Percentiles rank a stretch among this genome's conserved stretches.
Conservation (phyloP, 2,888 invertebrate species). For the Caenorhabditis auriculariae region DNA sequence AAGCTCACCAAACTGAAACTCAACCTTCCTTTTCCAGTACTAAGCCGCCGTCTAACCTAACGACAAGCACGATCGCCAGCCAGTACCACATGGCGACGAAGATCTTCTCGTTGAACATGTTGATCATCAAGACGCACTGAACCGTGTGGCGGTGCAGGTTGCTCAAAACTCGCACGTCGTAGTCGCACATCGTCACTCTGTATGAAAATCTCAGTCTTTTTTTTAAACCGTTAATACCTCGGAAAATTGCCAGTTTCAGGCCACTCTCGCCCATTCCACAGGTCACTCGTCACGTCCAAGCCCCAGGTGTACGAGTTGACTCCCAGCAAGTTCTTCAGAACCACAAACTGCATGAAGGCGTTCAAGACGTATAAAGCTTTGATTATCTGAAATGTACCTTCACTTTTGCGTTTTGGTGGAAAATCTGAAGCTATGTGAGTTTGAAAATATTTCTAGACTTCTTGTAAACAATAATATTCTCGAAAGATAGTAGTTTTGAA, state of each 20-base stretch:
- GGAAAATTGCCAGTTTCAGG: constrained; percentile 61
- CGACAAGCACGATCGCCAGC: constrained; percentile 49
- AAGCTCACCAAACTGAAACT: constrained; percentile 35
- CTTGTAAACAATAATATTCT: too few relatives aligned
- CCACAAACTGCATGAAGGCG: constrained; percentile 56
- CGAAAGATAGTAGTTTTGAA: too few relatives aligned
- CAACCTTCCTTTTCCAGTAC: neutral
- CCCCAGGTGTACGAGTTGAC: constrained; percentile 60
- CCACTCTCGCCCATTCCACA: constrained; percentile 59
- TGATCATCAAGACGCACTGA: constrained; percentile 62
- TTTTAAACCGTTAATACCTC: constrained; percentile 4
- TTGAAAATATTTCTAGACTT: too few relatives aligned
- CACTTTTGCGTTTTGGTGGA: neutral
- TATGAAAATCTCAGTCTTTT: constrained; percentile 2
- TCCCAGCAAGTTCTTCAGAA: constrained; percentile 59
- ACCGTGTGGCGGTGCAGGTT: constrained; percentile 62
- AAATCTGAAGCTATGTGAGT: constrained; percentile 6
- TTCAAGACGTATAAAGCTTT: constrained; percentile 58
- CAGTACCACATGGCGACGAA: constrained; percentile 63
- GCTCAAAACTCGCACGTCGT: constrained; percentile 59
- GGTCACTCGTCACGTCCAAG: constrained; percentile 51
- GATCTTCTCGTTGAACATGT: constrained; percentile 59
- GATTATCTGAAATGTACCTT: constrained; percentile 40
- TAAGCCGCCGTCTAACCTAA: constrained; percentile 24
- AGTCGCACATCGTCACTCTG: constrained; percentile 63